These are phyloP conservation scores for Sceloporus undulatus DNA, from an alignment of 2,113 vertebrate species.

Conservation along the genomic window DNA sequence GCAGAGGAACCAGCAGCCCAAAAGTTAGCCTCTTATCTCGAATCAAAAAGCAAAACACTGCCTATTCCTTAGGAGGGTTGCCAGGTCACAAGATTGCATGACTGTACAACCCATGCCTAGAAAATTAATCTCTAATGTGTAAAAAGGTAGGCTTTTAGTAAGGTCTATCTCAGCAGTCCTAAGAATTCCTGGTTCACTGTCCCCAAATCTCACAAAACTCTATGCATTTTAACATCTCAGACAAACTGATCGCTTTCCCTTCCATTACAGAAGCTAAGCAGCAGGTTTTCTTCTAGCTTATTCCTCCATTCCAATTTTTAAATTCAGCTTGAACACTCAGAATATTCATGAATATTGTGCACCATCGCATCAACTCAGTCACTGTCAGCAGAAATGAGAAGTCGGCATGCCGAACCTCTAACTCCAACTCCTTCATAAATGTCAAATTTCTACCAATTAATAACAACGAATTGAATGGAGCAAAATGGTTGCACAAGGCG, in stretches of 20 bases:
- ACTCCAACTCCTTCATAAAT: too few relatives aligned
- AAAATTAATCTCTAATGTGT: not conserved
- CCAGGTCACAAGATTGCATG: not conserved
- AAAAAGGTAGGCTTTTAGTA: not conserved
- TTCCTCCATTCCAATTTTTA: too few relatives aligned
- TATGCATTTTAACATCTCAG: not conserved
- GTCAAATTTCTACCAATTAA: too few relatives aligned
- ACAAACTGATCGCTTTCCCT: not conserved
- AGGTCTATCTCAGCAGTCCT: too few relatives aligned
- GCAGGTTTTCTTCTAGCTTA: not conserved
- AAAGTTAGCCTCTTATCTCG: not conserved
- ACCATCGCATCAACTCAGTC: not conserved
- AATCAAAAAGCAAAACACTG: not conserved
- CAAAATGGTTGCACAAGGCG: too few relatives aligned
- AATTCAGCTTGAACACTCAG: too few relatives aligned
- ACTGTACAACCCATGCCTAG: not conserved
- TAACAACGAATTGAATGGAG: too few relatives aligned
- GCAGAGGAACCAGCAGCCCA: too few relatives aligned
- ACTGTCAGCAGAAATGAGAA: too few relatives aligned
- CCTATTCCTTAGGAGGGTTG: not conserved
- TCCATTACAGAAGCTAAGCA: not conserved
- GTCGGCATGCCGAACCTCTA: too few relatives aligned
- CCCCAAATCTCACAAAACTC: not conserved
- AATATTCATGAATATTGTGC: conserved; percentile 9
- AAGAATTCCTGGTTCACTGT: not conserved